Evolutionary conservation across 2,888 invertebrate genomes (phyloP).

Genomic region (Thyatira batis): DNA sequence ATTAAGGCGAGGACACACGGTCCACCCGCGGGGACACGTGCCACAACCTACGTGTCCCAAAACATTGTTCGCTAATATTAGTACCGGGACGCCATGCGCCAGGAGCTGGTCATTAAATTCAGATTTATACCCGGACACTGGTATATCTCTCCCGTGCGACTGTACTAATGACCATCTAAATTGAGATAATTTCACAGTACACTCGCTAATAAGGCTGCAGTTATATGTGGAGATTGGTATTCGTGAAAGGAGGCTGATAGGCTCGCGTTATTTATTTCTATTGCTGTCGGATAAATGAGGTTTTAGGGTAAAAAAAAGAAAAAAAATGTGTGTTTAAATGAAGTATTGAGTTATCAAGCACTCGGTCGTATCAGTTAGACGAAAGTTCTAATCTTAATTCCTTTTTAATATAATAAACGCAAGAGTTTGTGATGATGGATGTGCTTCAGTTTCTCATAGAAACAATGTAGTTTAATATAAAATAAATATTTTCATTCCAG

Average conservation of each 20-base stretch:
- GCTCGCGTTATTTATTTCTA: not conserved
- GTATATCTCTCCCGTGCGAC: slow-evolving; percentile 81
- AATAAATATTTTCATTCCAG: too few species aligned
- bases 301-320: too few species aligned
- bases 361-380: too few species aligned
- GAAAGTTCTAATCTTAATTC: too few species aligned
- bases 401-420: too few species aligned
- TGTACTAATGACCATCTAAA: slow-evolving; percentile 82
- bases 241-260: not conserved
- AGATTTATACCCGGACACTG: slow-evolving; percentile 75
- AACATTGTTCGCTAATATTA: slow-evolving; percentile 75
- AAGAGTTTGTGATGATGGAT: too few species aligned
- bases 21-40: slow-evolving; percentile 28
- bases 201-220: slow-evolving; percentile 61
- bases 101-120: slow-evolving; percentile 75
- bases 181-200: slow-evolving; percentile 80
- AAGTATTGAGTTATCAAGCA: too few species aligned
- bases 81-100: too few species aligned
- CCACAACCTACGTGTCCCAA: slow-evolving; percentile 43
- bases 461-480: too few species aligned
- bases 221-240: slow-evolving; percentile 21
- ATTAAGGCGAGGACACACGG: slow-evolving; percentile 36
- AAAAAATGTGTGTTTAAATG: too few species aligned
- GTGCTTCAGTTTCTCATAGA: too few species aligned
- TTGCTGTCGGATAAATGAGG: not conserved